Evolutionary conservation across 2,888 invertebrate genomes (phyloP), one percentile per base, ranked within the genome.

Genomic region (Selenia dentaria): DNA sequence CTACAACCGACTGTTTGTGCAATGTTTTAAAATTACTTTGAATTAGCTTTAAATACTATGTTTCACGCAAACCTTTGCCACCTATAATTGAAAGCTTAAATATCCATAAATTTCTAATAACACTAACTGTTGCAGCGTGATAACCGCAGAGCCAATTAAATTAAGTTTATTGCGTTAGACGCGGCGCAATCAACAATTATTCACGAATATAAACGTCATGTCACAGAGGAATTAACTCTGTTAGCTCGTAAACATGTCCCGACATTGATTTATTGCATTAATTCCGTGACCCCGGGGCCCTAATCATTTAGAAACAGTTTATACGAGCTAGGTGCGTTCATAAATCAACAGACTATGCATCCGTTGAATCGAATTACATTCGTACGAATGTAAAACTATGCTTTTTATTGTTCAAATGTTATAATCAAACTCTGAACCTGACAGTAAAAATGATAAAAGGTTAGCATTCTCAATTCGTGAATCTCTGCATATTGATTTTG

Each of bases 121-220:
- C 28, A 16, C 18, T 24, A 39, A 38, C 24, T 48, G 47, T 38
- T 42, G 25, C 41, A 38, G 37, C 10, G 20, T 51, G 54, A 57
- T 52, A 50, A 47, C 53, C 40, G 9, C 50, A 44, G 45, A 28
- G 46, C 41, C 50, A 54, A 59, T 56, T 59, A 59, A 57, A 64
- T 65, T 57, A 64, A 57, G 63, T 65, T 66, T 67, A 71, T 68
- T 62, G 52, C 57, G 50, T 56, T 57, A 57, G 57, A 46, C 44
- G 43, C 34, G 38, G 32, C 62, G 67, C 81, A 81, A 80, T 82
- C 79, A 82, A 86, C 89, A 81, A 87, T 86, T 86, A 85, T 81
- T 87, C 86, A 88, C 76, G 82, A 83, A 83, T 85, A 87, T 86
- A 86, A 86, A 79, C 86, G 86, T 86, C 87, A 87, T 81, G 87